These are phyloP conservation scores for Aspiorhynchus laticeps DNA, from an alignment of 2,113 vertebrate genomes.

Conservation along the genomic window DNA sequence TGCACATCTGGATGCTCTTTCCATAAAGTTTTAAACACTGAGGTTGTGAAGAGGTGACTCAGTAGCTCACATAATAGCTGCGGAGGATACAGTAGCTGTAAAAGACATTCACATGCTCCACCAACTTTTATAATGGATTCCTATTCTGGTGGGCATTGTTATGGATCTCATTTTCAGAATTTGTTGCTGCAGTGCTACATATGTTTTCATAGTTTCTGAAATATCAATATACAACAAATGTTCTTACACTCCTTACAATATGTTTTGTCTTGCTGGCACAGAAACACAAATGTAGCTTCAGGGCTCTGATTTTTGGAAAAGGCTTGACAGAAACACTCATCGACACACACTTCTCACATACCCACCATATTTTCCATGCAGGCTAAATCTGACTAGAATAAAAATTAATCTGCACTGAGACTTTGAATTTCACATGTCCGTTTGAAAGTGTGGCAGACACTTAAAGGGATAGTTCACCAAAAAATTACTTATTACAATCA, in stretches of 20 bases:
- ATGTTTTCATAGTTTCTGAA: background rate
- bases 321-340: background rate
- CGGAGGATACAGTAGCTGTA: background rate
- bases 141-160: background rate
- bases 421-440: slow-evolving; percentile 26
- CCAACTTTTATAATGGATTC: background rate
- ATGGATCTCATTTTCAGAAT: background rate
- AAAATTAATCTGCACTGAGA: background rate
- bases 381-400: slow-evolving; percentile 4
- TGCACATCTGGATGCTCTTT: slow-evolving; percentile 41
- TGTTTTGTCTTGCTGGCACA: background rate
- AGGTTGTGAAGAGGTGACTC: slow-evolving; percentile 21
- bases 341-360: background rate
- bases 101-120: slow-evolving; percentile 1
- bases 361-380: background rate
- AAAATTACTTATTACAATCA: too few species aligned
- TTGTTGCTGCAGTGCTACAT: background rate
- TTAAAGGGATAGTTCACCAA: background rate
- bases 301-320: slow-evolving; percentile 24
- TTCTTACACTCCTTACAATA: background rate
- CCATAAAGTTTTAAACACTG: slow-evolving; percentile 32
- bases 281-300: background rate
- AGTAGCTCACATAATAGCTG: background rate
- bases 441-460: background rate
- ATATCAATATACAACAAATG: background rate